These are phyloP conservation scores for Bos indicus DNA, from an alignment of 2,113 vertebrate species.

Conservation along the genomic window DNA sequence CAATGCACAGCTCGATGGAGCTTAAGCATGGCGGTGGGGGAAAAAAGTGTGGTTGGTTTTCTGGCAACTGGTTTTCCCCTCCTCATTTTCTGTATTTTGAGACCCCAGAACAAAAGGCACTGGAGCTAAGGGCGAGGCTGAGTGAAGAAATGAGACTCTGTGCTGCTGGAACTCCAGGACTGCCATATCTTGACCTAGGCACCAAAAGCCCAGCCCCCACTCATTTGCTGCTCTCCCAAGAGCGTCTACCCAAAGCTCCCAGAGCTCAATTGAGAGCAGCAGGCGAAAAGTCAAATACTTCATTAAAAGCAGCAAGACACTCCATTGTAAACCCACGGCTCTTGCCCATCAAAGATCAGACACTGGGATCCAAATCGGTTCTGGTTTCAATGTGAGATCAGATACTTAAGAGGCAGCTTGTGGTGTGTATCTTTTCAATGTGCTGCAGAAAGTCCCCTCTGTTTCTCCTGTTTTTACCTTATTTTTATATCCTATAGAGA, in stretches of 20 bases:
- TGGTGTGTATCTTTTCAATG: conserved; percentile 44
- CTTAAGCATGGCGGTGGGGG: too few species aligned
- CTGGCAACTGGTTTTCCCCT: background rate
- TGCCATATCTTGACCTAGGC: conserved; percentile 24
- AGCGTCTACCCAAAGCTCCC: conserved; percentile 49
- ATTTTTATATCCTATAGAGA: conserved; percentile 58
- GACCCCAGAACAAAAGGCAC: background rate
- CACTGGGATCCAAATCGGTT: conserved; percentile 65
- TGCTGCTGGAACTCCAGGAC: background rate
- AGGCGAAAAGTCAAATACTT: conserved; percentile 73
- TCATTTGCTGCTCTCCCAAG: conserved; percentile 11
- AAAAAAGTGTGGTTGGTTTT: background rate
- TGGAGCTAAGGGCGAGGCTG: background rate
- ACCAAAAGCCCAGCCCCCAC: background rate
- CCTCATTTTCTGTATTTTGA: background rate
- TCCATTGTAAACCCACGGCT: conserved; percentile 57
- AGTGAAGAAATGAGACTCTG: background rate
- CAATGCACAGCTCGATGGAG: background rate
- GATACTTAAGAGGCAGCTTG: conserved; percentile 47
- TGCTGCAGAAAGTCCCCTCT: conserved; percentile 41
- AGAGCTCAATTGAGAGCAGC: conserved; percentile 63
- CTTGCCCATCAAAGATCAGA: conserved; percentile 72
- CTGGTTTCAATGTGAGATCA: conserved; percentile 68
- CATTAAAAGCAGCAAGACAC: conserved; percentile 76
- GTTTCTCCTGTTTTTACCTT: conserved; percentile 53